Conservation (phyloP, 2,113 vertebrate species). For the Gobiocypris rarus region DNA sequence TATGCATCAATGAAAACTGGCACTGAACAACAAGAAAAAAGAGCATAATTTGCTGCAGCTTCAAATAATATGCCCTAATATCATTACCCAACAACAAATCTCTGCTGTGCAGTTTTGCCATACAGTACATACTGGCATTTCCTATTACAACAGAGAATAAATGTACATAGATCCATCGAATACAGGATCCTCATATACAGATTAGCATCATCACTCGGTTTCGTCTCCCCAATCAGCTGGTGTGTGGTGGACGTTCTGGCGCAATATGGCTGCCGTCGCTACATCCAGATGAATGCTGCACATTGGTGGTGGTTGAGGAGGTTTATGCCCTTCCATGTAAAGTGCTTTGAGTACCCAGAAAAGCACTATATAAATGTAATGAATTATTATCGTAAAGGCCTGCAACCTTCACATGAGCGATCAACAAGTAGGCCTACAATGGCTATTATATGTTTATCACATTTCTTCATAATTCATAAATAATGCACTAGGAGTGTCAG, state of each 20-base stretch:
- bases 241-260: too few species aligned
- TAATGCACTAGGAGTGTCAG: background rate
- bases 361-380: too few species aligned
- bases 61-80: background rate
- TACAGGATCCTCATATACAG: too few species aligned
- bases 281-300: too few species aligned
- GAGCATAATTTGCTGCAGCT: background rate
- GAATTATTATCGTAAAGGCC: background rate
- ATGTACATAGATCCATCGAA: background rate
- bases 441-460: background rate
- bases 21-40: slow-evolving; percentile 2
- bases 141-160: background rate
- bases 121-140: background rate
- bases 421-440: background rate
- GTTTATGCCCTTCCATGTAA: too few species aligned
- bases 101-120: background rate
- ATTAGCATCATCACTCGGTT: too few species aligned
- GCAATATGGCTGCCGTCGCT: too few species aligned
- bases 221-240: too few species aligned
- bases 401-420: background rate
- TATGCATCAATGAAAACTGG: slow-evolving; percentile 14
- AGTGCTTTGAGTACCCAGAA: too few species aligned
- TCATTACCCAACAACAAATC: background rate
- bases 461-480: slow-evolving; percentile 3
- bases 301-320: too few species aligned